Evolutionary conservation across 2,888 invertebrate genomes (phyloP).

Genomic region (Noctua comes): DNA sequence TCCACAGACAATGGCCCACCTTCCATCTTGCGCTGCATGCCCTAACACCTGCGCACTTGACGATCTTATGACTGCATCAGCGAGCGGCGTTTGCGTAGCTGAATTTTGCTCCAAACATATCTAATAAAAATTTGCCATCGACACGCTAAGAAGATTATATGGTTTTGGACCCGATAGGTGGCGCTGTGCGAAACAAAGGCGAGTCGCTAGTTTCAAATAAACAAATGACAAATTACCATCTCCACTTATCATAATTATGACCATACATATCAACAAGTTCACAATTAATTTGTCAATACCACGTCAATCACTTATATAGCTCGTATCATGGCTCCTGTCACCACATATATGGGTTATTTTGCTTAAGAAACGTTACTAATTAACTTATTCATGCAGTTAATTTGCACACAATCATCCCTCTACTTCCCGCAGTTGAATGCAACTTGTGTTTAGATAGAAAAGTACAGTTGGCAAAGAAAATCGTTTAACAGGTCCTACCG

Average conservation of each 20-base stretch:
- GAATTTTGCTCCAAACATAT: too few relatives aligned
- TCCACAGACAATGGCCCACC: too few relatives aligned
- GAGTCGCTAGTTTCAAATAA: too few relatives aligned
- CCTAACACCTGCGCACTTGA: too few relatives aligned
- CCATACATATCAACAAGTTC: background rate
- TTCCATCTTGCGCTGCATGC: too few relatives aligned
- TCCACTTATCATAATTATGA: slow-evolving; percentile 8
- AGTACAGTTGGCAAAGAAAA: background rate
- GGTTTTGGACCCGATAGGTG: too few relatives aligned
- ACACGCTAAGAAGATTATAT: too few relatives aligned
- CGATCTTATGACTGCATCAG: too few relatives aligned
- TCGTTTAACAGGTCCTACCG: background rate
- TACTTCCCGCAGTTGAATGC: slow-evolving; percentile 21
- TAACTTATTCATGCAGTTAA: slow-evolving; percentile 25
- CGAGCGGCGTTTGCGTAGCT: too few relatives aligned
- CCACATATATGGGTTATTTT: slow-evolving; percentile 39
- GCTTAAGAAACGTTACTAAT: slow-evolving; percentile 25
- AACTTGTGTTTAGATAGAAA: background rate
- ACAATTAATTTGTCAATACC: slow-evolving; percentile 39
- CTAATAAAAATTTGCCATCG: too few relatives aligned
- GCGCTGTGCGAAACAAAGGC: too few relatives aligned
- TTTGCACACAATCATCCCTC: slow-evolving; percentile 57
- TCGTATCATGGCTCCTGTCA: slow-evolving; percentile 10
- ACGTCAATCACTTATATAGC: background rate
- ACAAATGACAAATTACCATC: slow-evolving; percentile 3